Percentiles rank a stretch among this genome's conserved stretches.
These are phyloP conservation scores for Donacobius atricapilla DNA, from an alignment of 2,113 vertebrate species.

Conservation along the genomic window DNA sequence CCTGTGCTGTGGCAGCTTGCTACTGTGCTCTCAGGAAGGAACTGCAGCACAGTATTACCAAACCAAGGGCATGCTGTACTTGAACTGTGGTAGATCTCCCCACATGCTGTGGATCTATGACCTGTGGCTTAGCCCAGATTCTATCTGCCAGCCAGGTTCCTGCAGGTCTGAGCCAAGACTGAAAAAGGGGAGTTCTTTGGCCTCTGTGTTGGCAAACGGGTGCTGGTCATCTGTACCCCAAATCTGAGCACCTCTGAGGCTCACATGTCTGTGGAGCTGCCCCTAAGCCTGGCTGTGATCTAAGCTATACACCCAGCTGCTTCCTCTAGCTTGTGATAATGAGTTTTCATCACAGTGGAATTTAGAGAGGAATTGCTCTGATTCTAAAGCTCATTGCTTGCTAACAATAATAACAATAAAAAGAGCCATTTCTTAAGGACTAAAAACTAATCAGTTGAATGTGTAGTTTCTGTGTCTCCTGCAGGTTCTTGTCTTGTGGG, in stretches of 20 bases:
- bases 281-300: background rate
- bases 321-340: background rate
- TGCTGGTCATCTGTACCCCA: background rate
- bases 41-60: background rate
- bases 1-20: background rate
- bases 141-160: background rate
- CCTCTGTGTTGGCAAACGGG: background rate
- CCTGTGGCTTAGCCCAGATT: background rate
- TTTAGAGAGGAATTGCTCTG: constrained; percentile 41
- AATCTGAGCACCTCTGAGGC: background rate
- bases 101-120: background rate
- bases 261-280: background rate
- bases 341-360: background rate
- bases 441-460: constrained; percentile 37
- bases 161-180: background rate
- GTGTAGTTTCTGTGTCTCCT: background rate
- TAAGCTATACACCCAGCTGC: constrained; percentile 6
- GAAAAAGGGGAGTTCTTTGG: background rate
- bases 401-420: constrained; percentile 48
- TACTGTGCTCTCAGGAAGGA: background rate
- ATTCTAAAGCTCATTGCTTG: constrained; percentile 34
- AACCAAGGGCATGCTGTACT: background rate
- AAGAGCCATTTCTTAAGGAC: constrained; percentile 29
- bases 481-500: constrained; percentile 52
- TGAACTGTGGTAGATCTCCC: background rate